Evolutionary conservation across 2,888 invertebrate genomes (phyloP).

Genomic region (Miltochrista miniata): DNA sequence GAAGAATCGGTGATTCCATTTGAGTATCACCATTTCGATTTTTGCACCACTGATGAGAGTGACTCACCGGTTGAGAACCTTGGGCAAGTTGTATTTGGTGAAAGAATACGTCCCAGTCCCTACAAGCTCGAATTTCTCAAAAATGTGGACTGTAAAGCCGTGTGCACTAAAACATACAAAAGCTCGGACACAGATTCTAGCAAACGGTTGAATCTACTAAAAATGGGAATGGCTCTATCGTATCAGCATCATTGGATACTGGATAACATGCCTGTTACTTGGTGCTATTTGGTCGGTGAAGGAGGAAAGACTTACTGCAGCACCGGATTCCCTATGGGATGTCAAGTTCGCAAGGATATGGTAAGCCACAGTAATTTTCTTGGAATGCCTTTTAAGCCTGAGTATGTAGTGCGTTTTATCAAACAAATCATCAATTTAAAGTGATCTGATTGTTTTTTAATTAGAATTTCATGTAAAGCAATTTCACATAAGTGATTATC

Average conservation of each 20-base stretch:
- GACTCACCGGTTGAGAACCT: slow-evolving; percentile 98
- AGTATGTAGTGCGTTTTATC: background rate
- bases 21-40: slow-evolving; percentile 99
- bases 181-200: slow-evolving; percentile 85
- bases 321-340: slow-evolving; percentile 99
- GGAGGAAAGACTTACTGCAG: slow-evolving; percentile 91
- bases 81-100: slow-evolving; percentile 99
- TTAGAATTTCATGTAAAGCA: too few species aligned
- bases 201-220: slow-evolving; percentile 90
- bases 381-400: background rate
- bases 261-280: slow-evolving; percentile 99
- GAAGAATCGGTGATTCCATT: slow-evolving; percentile 99
- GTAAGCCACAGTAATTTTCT: slow-evolving; percentile 47
- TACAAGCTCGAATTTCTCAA: slow-evolving; percentile 95
- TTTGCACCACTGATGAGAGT: slow-evolving; percentile 90
- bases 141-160: slow-evolving; percentile 83
- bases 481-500: too few species aligned
- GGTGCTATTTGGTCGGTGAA: slow-evolving; percentile 94
- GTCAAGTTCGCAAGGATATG: slow-evolving; percentile 87
- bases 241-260: slow-evolving; percentile 99
- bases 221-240: slow-evolving; percentile 96
- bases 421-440: background rate
- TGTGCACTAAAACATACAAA: slow-evolving; percentile 88
- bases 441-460: too few species aligned
- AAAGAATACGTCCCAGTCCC: slow-evolving; percentile 96